Percentiles rank a stretch among this genome's conserved stretches.
Conservation (phyloP, 2,888 invertebrate species). For the Rambutsinella grinnellia region DNA sequence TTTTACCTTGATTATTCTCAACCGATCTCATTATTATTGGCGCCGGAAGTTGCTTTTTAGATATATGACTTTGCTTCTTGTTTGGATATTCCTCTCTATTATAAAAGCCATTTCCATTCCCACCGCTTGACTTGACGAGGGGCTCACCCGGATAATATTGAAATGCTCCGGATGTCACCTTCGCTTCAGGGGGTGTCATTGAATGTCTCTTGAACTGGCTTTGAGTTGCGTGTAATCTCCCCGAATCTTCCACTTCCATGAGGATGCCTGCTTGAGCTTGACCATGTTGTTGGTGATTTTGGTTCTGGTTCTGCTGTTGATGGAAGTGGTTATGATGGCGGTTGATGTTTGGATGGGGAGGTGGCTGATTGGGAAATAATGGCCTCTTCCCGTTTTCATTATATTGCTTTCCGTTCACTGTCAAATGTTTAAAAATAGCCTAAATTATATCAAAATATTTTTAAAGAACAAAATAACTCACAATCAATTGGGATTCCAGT, state of each 20-base stretch:
- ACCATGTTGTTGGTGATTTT: not conserved
- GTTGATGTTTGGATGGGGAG: too few species aligned
- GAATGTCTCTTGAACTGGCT: conserved; percentile 28
- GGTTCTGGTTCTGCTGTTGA: too few species aligned
- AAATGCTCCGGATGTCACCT: conserved; percentile 11
- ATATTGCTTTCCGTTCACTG: too few species aligned
- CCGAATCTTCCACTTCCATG: conserved; percentile 30
- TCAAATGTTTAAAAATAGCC: too few species aligned
- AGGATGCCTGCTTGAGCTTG: conserved; percentile 4
- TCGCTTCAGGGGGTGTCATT: conserved; percentile 24
- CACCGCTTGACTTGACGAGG: not conserved
- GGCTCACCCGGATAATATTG: conserved; percentile 18
- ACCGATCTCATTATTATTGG: too few species aligned
- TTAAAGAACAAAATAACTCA: conserved; percentile 2
- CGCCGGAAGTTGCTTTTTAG: not conserved
- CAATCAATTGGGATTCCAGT: conserved; percentile 15
- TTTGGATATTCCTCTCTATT: conserved; percentile 13
- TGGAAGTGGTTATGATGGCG: too few species aligned
- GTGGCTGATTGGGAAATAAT: conserved; percentile 23
- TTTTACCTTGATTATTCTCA: too few species aligned
- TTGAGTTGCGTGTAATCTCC: conserved; percentile 30
- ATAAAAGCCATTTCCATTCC: conserved; percentile 2
- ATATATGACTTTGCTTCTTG: too few species aligned
- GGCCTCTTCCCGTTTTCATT: conserved; percentile 12
- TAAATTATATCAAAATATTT: too few species aligned